Evolutionary conservation across 2,888 invertebrate species (phyloP).

Genomic region (Syrista parreyssii): DNA sequence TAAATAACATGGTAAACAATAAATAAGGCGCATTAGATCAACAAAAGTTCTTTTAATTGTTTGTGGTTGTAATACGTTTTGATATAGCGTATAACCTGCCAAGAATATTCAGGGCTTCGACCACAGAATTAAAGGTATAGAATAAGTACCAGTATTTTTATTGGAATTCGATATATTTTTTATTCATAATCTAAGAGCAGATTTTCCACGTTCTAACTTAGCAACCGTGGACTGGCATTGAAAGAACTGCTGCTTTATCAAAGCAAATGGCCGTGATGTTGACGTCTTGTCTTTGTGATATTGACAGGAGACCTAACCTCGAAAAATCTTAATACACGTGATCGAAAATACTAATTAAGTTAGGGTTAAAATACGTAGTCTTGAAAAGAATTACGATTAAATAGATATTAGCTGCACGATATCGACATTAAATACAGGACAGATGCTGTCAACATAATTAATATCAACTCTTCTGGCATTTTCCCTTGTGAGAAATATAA

Average conservation of each 20-base stretch:
- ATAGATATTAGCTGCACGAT: background rate
- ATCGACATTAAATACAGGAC: background rate
- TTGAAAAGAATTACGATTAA: background rate
- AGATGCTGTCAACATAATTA: background rate
- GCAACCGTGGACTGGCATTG: background rate
- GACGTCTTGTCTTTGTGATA: background rate
- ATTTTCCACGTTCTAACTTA: background rate
- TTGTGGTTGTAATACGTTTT: too few relatives aligned
- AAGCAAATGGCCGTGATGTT: background rate
- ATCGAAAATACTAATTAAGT: background rate
- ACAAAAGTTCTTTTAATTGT: background rate
- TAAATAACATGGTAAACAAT: background rate
- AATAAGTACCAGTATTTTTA: background rate
- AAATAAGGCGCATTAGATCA: background rate
- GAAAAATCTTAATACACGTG: background rate
- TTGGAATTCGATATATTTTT: background rate
- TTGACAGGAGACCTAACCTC: constrained; percentile 5
- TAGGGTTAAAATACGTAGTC: background rate
- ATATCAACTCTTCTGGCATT: background rate
- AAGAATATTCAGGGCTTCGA: too few relatives aligned
- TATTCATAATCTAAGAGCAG: background rate
- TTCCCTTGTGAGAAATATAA: background rate
- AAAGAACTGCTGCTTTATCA: background rate
- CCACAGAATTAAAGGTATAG: too few relatives aligned
- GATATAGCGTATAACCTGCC: too few relatives aligned